Conservation (phyloP, 2,888 invertebrate species). For the Monoplex corrugatus region DNA sequence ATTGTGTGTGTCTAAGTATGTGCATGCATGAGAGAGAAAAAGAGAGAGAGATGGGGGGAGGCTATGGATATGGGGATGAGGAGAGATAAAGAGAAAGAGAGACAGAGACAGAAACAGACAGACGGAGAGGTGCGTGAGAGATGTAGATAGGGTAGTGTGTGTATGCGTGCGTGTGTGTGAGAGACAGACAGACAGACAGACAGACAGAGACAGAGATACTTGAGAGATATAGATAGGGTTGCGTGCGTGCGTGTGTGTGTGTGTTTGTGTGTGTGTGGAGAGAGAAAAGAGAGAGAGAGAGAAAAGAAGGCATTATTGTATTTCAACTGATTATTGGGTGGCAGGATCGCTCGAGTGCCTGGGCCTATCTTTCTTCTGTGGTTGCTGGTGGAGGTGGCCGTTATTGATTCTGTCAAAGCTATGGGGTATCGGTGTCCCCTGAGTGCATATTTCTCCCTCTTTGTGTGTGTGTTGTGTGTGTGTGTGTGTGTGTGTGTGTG, state of each 20-base stretch:
- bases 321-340: conserved; percentile 44
- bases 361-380: neutral
- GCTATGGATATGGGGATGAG: neutral
- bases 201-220: neutral
- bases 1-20: too few species aligned
- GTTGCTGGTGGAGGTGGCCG: neutral
- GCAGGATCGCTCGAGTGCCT: neutral
- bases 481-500: neutral
- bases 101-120: neutral
- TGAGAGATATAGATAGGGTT: neutral
- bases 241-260: too few species aligned
- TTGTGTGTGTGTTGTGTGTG: neutral
- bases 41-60: neutral
- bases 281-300: too few species aligned
- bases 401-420: conserved; percentile 38
- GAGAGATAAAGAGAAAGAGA: neutral
- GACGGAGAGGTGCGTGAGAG: neutral
- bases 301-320: conserved; percentile 34
- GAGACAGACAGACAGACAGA: neutral
- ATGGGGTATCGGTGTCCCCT: neutral
- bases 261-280: conserved; percentile 5
- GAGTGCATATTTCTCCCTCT: neutral
- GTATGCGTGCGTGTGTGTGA: neutral
- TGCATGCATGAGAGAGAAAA: neutral
- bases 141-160: neutral